These are phyloP conservation scores for Chelonus formosanus DNA, from an alignment of 2,888 invertebrate species.

Conservation along the genomic window DNA sequence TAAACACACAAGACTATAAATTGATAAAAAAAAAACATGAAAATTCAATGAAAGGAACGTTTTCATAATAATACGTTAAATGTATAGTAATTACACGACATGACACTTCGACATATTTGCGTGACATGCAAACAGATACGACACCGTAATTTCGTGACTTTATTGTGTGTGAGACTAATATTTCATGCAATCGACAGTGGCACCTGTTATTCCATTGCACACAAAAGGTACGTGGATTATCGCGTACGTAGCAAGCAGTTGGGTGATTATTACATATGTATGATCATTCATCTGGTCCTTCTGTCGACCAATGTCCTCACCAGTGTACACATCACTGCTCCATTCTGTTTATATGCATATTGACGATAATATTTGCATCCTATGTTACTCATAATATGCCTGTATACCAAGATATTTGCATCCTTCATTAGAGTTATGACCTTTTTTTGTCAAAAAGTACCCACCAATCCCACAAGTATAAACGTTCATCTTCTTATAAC, in stretches of 20 bases:
- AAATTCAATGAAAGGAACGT: not conserved
- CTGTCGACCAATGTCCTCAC: constrained; percentile 15
- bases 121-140: constrained; percentile 28
- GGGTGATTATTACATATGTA: constrained; percentile 33
- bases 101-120: constrained; percentile 6
- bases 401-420: not conserved
- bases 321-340: constrained; percentile 14
- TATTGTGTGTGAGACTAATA: constrained; percentile 22
- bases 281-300: constrained; percentile 28
- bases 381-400: constrained; percentile 18
- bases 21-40: too few species aligned
- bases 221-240: constrained; percentile 31
- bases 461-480: not conserved
- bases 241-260: constrained; percentile 29
- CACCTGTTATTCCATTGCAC: constrained; percentile 34
- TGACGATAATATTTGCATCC: constrained; percentile 17
- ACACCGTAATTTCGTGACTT: constrained; percentile 26
- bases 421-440: not conserved
- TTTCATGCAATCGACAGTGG: constrained; percentile 35
- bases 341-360: constrained; percentile 20
- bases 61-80: not conserved
- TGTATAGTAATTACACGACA: not conserved
- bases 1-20: too few species aligned
- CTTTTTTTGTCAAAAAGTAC: not conserved
- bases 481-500: constrained; percentile 1